A percentile compares a stretch with the other conserved stretches of the same genome.
Conservation (phyloP, 64 coral and sea anemone species). For the Pachyseris speciosa region DNA sequence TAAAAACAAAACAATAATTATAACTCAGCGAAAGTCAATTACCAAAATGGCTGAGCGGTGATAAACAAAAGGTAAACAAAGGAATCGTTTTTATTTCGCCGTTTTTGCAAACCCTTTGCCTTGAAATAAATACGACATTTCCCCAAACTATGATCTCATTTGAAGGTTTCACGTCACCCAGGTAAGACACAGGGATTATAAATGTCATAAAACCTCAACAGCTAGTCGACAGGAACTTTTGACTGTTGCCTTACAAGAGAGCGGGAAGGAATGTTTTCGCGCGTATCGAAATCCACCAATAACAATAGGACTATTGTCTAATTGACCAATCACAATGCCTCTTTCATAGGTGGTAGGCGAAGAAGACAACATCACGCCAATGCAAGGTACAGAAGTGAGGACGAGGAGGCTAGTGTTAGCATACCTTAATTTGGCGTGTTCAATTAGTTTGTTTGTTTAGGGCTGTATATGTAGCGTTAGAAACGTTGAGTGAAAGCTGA, state of each 20-base stretch:
- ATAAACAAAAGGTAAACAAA: too few species aligned
- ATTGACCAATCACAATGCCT: conserved; percentile 15
- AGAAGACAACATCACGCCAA: background rate
- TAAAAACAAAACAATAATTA: too few species aligned
- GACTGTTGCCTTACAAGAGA: background rate
- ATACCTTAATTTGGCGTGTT: background rate
- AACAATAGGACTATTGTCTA: background rate
- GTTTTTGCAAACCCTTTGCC: background rate
- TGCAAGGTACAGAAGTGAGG: background rate
- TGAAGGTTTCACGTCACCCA: background rate
- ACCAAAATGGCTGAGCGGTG: too few species aligned
- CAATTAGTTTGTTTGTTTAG: background rate
- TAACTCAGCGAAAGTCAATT: too few species aligned
- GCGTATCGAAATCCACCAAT: conserved; percentile 37
- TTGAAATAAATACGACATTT: background rate
- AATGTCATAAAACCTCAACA: conserved; percentile 6
- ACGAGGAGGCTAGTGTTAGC: background rate
- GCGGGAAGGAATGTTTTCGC: conserved; percentile 10
- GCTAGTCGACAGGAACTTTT: background rate
- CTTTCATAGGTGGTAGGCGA: background rate
- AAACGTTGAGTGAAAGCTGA: conserved; percentile 1
- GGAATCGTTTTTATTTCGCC: background rate
- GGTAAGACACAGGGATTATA: background rate
- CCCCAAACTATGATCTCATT: background rate
- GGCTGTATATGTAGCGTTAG: background rate